Conservation (phyloP, 2,888 invertebrate genomes). For the Yponomeuta cagnagella region DNA sequence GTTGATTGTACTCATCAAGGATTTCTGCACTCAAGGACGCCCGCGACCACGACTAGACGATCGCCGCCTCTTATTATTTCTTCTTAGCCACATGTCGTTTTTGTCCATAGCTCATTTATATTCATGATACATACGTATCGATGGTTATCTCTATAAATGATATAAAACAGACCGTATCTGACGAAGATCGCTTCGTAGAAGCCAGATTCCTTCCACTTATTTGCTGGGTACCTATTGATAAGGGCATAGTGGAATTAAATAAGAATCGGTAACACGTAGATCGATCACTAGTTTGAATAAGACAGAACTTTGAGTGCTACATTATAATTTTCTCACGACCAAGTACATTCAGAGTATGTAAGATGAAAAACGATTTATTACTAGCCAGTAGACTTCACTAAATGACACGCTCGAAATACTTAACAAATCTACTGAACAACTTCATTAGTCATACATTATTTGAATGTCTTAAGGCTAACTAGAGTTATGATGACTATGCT, state of each 20-base stretch:
- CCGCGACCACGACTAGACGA: constrained; percentile 56
- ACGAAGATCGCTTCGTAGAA: constrained; percentile 30
- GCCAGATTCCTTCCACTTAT: too few relatives aligned
- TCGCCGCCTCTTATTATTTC: constrained; percentile 66
- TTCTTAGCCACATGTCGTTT: constrained; percentile 68
- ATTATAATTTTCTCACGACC: background rate
- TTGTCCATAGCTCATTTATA: constrained; percentile 67
- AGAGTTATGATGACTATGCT: background rate
- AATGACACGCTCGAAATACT: background rate
- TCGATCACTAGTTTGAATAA: too few relatives aligned
- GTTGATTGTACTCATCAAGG: constrained; percentile 76
- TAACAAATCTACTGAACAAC: background rate
- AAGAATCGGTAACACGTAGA: too few relatives aligned
- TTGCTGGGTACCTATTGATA: too few relatives aligned
- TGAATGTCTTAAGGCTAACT: background rate
- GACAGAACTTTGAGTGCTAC: too few relatives aligned
- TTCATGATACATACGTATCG: constrained; percentile 70
- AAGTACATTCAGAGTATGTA: background rate
- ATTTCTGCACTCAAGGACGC: constrained; percentile 73
- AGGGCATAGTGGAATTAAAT: too few relatives aligned
- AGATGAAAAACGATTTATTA: background rate
- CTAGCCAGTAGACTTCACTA: too few relatives aligned
- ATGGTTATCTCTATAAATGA: constrained; percentile 67
- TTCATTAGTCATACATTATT: background rate
- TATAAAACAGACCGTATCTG: constrained; percentile 45